Base-by-base conservation (phyloP, 37 sponge, comb jelly and placozoan genomes). In the Trichoplax adhaerens region DNA sequence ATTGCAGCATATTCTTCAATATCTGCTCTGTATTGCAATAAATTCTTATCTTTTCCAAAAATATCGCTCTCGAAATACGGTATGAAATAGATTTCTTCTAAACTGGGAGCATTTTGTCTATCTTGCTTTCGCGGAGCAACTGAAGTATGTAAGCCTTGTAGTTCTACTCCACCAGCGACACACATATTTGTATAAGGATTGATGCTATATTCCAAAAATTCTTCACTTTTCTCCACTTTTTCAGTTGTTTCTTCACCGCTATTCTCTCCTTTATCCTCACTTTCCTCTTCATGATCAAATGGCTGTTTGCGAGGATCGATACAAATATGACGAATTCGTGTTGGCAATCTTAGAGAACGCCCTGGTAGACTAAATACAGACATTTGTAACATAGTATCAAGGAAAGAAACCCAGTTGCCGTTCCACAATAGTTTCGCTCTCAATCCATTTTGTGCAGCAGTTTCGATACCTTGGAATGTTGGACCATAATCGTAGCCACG, bases 321-420 rank as follows among this genome's bases (percentile, higher is more conserved):
- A 10, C 4, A 50, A 55, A 74, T 53, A 55, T 55, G 12, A 54
- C 75, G 47, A 58, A 74, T 62, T n/a, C 75, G 62, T 12, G 75
- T 74, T 4, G 75, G 75, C 1, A 74, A 66, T 12, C 75, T 58
- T 3, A 74, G 75, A 50, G 75, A 65, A 29, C 29, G 29, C 29
- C 29, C 29, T 29, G 29, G 29, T 29, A 29, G 29, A 29, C 29
- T 29, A 29, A 29, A 29, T 29, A 29, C 29, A 29, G 29, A 29
- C 5, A 74, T 66, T 56, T 74, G 75, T 74, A 74, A 62, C 75
- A 74, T 74, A 66, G 75, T 74, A 58, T 74, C 75, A 12, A 74
- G 65, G 75, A 74, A 74, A 48, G 66, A 65, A 66, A 55, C 58
- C 75, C 75, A 74, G 52, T 74, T 66, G 5, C 75, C 75, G 4